A percentile compares a stretch with the other conserved stretches of the same genome.
These are phyloP conservation scores for Lepisosteus osseus DNA, from an alignment of 2,113 vertebrate genomes.

Conservation along the genomic window DNA sequence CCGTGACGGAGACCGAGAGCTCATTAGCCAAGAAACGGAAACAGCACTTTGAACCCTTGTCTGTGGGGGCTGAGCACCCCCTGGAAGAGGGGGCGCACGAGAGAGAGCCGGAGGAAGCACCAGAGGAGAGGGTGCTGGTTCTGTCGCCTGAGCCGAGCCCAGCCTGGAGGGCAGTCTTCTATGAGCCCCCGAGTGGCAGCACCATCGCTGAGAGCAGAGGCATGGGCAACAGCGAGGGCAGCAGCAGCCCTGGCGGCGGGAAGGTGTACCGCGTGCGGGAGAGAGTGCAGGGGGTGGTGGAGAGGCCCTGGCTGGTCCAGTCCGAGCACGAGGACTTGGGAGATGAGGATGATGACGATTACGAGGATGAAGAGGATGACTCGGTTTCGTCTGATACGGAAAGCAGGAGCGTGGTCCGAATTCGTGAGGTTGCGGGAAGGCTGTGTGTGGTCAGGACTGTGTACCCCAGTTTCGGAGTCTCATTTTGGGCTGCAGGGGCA, in stretches of 20 bases:
- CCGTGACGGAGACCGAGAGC: no score
- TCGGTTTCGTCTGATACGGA: slow-evolving; percentile 29
- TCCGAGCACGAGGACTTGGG: slow-evolving; percentile 44
- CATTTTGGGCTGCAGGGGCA: slow-evolving; percentile 49
- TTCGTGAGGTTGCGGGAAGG: slow-evolving; percentile 64
- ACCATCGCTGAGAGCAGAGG: slow-evolving; percentile 36
- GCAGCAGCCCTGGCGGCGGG: slow-evolving; percentile 64
- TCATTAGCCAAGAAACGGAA: no score
- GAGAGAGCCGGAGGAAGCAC: slow-evolving; percentile 19
- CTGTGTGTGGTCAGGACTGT: slow-evolving; percentile 68
- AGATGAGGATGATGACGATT: not conserved
- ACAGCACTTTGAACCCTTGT: no score
- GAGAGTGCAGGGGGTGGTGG: slow-evolving; percentile 62
- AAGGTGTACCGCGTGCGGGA: slow-evolving; percentile 57
- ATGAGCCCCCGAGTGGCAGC: slow-evolving; percentile 45
- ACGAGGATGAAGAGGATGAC: not conserved
- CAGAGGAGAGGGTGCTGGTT: slow-evolving; percentile 47
- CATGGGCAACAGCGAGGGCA: slow-evolving; percentile 45
- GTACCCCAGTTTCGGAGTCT: slow-evolving; percentile 65
- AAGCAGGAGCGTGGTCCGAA: slow-evolving; percentile 62
- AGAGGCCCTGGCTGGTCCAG: slow-evolving; percentile 60
- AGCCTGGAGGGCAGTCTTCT: slow-evolving; percentile 57
- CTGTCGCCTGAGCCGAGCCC: slow-evolving; percentile 59
- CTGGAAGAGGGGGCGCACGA: no score
- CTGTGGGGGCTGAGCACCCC: no score